Evolutionary conservation across 37 sponge, comb jelly and placozoan genomes (phyloP), one percentile per base, ranked within the genome.

Genomic region (Chondrosia reniformis): DNA sequence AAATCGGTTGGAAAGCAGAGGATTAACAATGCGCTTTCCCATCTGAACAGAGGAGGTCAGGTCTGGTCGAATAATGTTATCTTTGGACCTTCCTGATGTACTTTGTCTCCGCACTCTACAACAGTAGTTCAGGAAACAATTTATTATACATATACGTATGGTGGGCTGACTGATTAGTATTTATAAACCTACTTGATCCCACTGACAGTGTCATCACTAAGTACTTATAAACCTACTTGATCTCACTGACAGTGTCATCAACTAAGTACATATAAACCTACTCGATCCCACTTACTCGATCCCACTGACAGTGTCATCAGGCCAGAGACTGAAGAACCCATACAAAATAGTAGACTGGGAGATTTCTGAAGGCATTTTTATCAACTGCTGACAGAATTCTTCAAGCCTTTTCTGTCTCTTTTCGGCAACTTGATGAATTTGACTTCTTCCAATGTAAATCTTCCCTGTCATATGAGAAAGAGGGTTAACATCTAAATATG

Each of bases 311-410:
- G 85, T 84, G 87, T 93, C 93, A 43, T 93, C 93, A 13, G 89
- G 93, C 93, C 93, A 93, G 0, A 84, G 85, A 49, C 81, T 93
- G 87, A 93, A 93, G 89, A 93, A 93, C 31, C 89, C 80, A 17
- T 76, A 74, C 30, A 93, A 85, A 1, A 93, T 34, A 22, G 37
- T 57, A 0, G 89, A 80, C 52, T 83, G 66, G 49, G 89, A 85
- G n/a, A 93, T 67, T 33, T 88, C 93, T 15, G 79, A 46, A 12
- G 93, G 93, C 19, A 93, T 75, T 37, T 64, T 82, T 39, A 74
- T 74, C 25, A 75, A 33, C 31, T 57, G 74, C 83, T 85, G 83
- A 41, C 89, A 92, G 52, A 88, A 92, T 43, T 92, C 93, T 42
- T 92, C 88, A 0, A 92, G 76, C 33, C 80, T 88, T 33, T 63